Evolutionary conservation across 1,140 invertebrate species (phyloP).

Genomic region (Battus philenor): DNA sequence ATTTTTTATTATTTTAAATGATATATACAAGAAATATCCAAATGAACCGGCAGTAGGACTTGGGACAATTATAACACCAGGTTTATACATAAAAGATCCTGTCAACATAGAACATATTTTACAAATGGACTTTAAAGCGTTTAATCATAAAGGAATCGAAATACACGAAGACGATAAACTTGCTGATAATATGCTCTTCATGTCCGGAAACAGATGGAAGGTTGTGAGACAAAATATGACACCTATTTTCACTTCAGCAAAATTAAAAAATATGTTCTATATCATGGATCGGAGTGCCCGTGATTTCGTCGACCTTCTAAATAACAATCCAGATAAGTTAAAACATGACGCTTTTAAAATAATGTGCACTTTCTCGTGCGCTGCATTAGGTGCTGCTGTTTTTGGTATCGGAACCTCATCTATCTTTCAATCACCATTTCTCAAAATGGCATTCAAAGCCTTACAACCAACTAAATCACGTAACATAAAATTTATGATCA

Average conservation of each 20-base stretch:
- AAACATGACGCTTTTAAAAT: conserved; percentile 23
- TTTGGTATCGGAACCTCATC: conserved; percentile 34
- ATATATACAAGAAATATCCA: conserved; percentile 24
- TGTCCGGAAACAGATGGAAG: conserved; percentile 53
- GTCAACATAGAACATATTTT: conserved; percentile 69
- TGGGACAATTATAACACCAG: conserved; percentile 51
- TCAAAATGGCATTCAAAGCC: conserved; percentile 25
- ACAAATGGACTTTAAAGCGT: conserved; percentile 65
- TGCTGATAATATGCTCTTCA: conserved; percentile 72
- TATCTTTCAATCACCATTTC: conserved; percentile 34
- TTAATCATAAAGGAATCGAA: conserved; percentile 61
- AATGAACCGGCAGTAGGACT: conserved; percentile 38
- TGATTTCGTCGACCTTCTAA: conserved; percentile 31
- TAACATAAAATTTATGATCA: conserved; percentile 25
- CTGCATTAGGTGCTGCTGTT: conserved; percentile 29
- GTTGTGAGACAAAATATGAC: conserved; percentile 55
- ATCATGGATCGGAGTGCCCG: conserved; percentile 33
- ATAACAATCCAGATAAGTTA: conserved; percentile 22
- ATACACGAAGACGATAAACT: conserved; percentile 73
- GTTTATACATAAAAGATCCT: conserved; percentile 65
- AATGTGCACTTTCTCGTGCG: conserved; percentile 30
- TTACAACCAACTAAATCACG: conserved; percentile 10
- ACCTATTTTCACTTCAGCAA: conserved; percentile 59
- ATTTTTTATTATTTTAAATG: conserved; percentile 20
- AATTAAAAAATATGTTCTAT: conserved; percentile 63